Evolutionary conservation across 1,140 invertebrate species (phyloP).

Genomic region (Nymphalis io): DNA sequence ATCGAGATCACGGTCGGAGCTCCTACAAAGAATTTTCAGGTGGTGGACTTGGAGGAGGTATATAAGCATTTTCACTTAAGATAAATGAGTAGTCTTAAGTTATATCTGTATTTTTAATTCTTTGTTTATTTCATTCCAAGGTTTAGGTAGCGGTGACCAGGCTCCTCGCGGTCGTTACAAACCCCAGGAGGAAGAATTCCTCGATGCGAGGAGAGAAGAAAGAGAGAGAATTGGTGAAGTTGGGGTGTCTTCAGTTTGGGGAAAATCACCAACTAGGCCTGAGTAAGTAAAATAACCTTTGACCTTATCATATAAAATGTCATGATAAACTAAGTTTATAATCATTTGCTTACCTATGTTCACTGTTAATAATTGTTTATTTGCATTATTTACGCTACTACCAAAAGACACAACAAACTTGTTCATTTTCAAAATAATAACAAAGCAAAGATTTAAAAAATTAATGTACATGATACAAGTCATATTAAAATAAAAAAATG

Average conservation of each 20-base stretch:
- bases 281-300: constrained; percentile 78
- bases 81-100: too few relatives aligned
- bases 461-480: too few relatives aligned
- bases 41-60: constrained; percentile 57
- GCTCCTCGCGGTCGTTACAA: constrained; percentile 58
- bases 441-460: too few relatives aligned
- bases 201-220: constrained; percentile 85
- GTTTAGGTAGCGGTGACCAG: constrained; percentile 49
- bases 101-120: background rate
- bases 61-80: background rate
- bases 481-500: too few relatives aligned
- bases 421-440: too few relatives aligned
- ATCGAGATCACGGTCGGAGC: constrained; percentile 44
- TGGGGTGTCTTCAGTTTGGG: constrained; percentile 86
- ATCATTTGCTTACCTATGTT: background rate
- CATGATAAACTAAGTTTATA: background rate
- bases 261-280: constrained; percentile 84
- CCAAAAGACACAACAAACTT: too few relatives aligned
- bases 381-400: too few relatives aligned
- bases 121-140: constrained; percentile 30
- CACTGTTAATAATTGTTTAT: too few relatives aligned
- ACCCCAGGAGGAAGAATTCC: constrained; percentile 82
- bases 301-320: too few relatives aligned
- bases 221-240: constrained; percentile 87
- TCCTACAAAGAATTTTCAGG: constrained; percentile 55